A percentile compares a stretch with the other conserved stretches of the same genome.
Evolutionary conservation across 2,888 invertebrate genomes (phyloP).

Genomic region (Arge pagana): DNA sequence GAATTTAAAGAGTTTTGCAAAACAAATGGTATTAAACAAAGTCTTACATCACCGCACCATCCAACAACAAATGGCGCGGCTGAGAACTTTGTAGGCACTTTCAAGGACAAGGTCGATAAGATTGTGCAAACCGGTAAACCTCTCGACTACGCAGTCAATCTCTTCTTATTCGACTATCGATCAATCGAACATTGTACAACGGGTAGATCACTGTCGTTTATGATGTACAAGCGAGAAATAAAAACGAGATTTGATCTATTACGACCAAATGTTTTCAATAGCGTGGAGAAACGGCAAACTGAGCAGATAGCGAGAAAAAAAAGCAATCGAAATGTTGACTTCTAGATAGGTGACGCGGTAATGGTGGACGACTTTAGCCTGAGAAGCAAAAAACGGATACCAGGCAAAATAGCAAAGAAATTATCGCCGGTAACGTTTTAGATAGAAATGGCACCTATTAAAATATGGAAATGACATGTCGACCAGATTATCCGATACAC

Average conservation of each 20-base stretch:
- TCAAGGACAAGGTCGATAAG: slow-evolving; percentile 28
- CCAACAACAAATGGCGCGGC: slow-evolving; percentile 28
- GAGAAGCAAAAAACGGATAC: slow-evolving; percentile 4
- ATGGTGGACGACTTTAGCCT: slow-evolving; percentile 14
- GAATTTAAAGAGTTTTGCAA: slow-evolving; percentile 3
- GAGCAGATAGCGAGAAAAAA: neutral
- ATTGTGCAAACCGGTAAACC: slow-evolving; percentile 16
- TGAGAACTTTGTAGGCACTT: slow-evolving; percentile 32
- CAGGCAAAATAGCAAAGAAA: slow-evolving; percentile 15
- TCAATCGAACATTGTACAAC: slow-evolving; percentile 2
- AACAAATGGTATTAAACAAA: slow-evolving; percentile 1
- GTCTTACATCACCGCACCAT: slow-evolving; percentile 3
- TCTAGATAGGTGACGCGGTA: no score
- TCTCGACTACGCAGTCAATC: slow-evolving; percentile 14
- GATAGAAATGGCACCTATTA: neutral
- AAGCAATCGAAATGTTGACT: no score
- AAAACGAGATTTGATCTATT: neutral
- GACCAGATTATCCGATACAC: no score
- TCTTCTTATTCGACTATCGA: slow-evolving; percentile 4
- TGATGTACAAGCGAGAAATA: neutral
- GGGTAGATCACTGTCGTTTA: neutral
- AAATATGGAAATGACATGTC: slow-evolving; percentile 9
- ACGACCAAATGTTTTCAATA: neutral
- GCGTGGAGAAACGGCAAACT: neutral
- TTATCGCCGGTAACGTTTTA: slow-evolving; percentile 16